Percentiles rank a stretch among this genome's conserved stretches.
Conservation (phyloP, 2,113 vertebrate species). For the Gallinago jamesoni region DNA sequence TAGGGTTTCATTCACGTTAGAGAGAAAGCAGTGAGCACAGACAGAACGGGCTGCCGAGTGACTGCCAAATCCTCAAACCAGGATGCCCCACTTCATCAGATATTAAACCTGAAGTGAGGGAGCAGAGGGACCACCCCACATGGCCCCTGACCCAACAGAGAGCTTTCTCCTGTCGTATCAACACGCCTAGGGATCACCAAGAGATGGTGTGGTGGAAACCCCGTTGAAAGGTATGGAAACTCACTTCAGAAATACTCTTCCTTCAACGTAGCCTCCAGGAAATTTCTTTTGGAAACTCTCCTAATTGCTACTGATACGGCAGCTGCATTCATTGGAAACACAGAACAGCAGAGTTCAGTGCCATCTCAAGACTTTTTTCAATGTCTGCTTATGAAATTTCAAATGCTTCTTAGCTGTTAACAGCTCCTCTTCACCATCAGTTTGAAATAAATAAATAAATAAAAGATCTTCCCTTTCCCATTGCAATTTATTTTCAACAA, state of each 20-base stretch:
- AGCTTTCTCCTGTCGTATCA: background rate
- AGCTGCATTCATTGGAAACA: background rate
- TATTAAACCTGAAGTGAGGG: background rate
- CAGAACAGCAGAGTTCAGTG: background rate
- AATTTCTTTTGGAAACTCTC: background rate
- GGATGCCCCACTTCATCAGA: background rate
- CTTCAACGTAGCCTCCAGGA: background rate
- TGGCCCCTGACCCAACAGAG: background rate
- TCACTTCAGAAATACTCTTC: background rate
- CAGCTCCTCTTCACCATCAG: background rate
- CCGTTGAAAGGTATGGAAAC: background rate
- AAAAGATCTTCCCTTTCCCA: background rate
- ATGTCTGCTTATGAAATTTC: background rate
- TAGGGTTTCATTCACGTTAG: background rate
- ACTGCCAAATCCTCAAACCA: background rate
- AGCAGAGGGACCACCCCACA: background rate
- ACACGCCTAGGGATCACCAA: rapidly evolving
- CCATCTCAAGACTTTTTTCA: background rate
- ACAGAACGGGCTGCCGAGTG: background rate
- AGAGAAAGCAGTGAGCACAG: background rate
- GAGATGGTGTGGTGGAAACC: background rate
- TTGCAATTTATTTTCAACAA: background rate
- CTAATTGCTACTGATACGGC: background rate
- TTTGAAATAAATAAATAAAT: background rate
- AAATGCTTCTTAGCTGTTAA: background rate